Conservation (phyloP, 2,888 invertebrate species). For the Harpalus rufipes region DNA sequence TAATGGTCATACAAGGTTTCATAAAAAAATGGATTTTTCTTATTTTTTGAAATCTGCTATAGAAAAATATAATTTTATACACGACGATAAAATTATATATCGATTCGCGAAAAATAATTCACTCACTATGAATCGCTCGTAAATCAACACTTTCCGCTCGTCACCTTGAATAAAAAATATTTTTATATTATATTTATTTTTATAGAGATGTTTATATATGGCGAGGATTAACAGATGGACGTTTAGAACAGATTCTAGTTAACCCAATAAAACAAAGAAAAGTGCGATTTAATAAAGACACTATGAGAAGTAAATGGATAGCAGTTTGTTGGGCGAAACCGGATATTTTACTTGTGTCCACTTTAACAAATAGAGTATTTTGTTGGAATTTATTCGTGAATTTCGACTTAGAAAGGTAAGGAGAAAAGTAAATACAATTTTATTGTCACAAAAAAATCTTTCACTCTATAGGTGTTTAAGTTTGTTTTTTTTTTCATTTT, state of each 20-base stretch:
- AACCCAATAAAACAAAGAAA: conserved; percentile 72
- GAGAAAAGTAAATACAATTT: background rate
- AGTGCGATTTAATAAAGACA: conserved; percentile 68
- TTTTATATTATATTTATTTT: conserved; percentile 68
- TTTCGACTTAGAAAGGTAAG: conserved; percentile 28
- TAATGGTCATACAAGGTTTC: too few relatives aligned
- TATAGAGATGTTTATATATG: conserved; percentile 81
- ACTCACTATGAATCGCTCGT: too few relatives aligned
- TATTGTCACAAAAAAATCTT: too few relatives aligned
- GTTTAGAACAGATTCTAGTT: conserved; percentile 76
- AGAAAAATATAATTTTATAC: too few relatives aligned
- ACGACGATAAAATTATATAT: too few relatives aligned
- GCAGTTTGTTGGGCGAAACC: conserved; percentile 82
- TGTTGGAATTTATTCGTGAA: conserved; percentile 79
- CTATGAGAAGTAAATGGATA: conserved; percentile 74
- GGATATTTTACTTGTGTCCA: conserved; percentile 79
- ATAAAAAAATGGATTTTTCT: too few relatives aligned
- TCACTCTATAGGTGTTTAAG: too few relatives aligned
- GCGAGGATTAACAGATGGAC: conserved; percentile 82
- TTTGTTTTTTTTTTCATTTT: too few relatives aligned
- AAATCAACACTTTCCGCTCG: too few relatives aligned
- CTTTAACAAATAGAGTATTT: conserved; percentile 82
- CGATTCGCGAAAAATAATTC: too few relatives aligned
- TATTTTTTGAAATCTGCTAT: too few relatives aligned
- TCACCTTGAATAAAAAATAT: too few relatives aligned